phyloP scores from a whole-genome alignment of 2,888 invertebrate species.

The Dilophus febrilis region DNA sequence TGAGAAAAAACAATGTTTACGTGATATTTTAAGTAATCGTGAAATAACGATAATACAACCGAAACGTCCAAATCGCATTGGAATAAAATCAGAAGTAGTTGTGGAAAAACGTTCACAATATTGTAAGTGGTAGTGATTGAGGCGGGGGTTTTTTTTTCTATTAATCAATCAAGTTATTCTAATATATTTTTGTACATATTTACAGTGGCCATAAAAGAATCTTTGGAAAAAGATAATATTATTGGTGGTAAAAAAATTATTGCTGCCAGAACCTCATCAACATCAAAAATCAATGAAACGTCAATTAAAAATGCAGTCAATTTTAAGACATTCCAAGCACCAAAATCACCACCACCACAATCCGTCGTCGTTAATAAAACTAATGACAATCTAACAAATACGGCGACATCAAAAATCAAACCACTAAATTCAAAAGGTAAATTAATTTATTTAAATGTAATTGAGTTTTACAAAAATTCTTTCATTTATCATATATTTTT shows the following conservation, averaged over 20 bases:
- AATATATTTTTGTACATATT: background rate
- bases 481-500: no score
- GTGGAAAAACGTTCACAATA: slow-evolving; percentile 21
- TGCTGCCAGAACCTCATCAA: background rate
- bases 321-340: background rate
- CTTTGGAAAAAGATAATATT: background rate
- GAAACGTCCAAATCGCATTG: slow-evolving; percentile 24
- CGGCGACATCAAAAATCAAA: no score
- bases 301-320: background rate
- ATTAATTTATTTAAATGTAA: no score
- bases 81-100: slow-evolving; percentile 27
- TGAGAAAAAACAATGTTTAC: slow-evolving; percentile 20
- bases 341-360: no score
- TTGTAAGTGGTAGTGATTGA: no score
- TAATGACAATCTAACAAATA: no score
- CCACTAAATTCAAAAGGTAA: no score
- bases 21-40: slow-evolving; percentile 17
- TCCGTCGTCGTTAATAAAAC: no score
- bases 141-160: no score
- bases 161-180: no score
- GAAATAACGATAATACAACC: slow-evolving; percentile 21
- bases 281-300: background rate
- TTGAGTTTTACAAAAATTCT: no score
- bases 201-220: background rate
- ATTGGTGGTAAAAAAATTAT: background rate